Evolutionary conservation across 2,797 vertebrate genomes (phyloP), one percentile per base, ranked within the genome.

Genomic region (Mus minutoides): DNA sequence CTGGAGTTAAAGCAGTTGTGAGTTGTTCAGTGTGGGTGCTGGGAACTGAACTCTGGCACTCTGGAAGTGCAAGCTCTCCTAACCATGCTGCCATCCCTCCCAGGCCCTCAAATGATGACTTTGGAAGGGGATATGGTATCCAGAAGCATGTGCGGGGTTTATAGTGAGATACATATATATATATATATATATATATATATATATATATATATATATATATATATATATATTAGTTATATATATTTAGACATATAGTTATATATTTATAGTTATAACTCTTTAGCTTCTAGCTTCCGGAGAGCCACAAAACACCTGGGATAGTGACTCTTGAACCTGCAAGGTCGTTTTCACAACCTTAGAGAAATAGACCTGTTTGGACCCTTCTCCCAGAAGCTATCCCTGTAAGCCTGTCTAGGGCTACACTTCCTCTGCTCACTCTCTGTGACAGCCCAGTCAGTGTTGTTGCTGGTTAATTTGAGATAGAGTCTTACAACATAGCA

Each of bases 41-140:
- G n/a, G 31, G 67, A 56, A 54, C 64, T 71, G 34, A n/a, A 54
- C 37, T 29, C n/a, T 54, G 24, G n/a, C 17, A n/a, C 22, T 71
- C n/a, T 19, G 64, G 13, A 40, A 40, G n/a, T 29, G 14, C 46
- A 37, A 26, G 31, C 21, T 69, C 46, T 69, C 46, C 46, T 86
- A 17, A 29, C 34, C 34, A n/a, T 21, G 10, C 49, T 29, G 5
- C 34, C 52, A 21, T 43, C 2, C 37, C n/a, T 26, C 13, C 4
- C 0, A 2, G 19, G 85, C 87, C 54, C 89, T 69, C 43, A 77
- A 21, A 52, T 43, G 91, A 54, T 93, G 60, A 89, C 12, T 94
- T 92, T 95, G 46, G 92, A 94, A 90, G 94, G 88, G 31, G 79
- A 88, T 92, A 67, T 94, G 58, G 78, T 86, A 54, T 34, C 92